phyloP scores from a whole-genome alignment of 2,888 invertebrate genomes.

The Hypena proboscidalis region DNA sequence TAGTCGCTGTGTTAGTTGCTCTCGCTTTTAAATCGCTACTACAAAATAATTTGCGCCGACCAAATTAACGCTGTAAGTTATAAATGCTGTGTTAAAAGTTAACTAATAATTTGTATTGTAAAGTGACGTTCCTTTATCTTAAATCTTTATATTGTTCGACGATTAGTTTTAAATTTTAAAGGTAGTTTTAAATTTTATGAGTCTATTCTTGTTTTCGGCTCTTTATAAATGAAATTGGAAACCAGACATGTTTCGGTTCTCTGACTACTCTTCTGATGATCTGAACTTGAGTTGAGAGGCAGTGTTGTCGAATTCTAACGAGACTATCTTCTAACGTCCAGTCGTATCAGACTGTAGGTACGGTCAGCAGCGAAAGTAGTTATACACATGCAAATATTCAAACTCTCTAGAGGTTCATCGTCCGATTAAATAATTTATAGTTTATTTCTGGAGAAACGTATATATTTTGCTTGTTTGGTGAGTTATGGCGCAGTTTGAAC shows the following conservation, averaged over 20 bases:
- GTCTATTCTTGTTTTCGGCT: slow-evolving; percentile 32
- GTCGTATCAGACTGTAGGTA: neutral
- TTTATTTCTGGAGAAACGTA: too few relatives aligned
- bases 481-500: too few relatives aligned
- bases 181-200: slow-evolving; percentile 21
- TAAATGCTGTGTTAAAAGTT: slow-evolving; percentile 42
- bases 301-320: slow-evolving; percentile 5
- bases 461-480: too few relatives aligned
- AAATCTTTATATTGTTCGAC: slow-evolving; percentile 31
- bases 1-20: slow-evolving; percentile 21
- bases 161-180: slow-evolving; percentile 40
- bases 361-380: too few relatives aligned
- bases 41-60: slow-evolving; percentile 63
- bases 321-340: slow-evolving; percentile 3
- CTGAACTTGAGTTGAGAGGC: slow-evolving; percentile 2
- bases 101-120: slow-evolving; percentile 47
- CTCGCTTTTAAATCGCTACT: slow-evolving; percentile 27
- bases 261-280: slow-evolving; percentile 11
- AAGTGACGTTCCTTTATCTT: slow-evolving; percentile 51
- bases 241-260: slow-evolving; percentile 16
- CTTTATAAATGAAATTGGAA: slow-evolving; percentile 21
- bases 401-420: too few relatives aligned
- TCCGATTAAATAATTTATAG: too few relatives aligned
- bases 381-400: too few relatives aligned
- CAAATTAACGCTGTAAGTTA: slow-evolving; percentile 51